phyloP scores from a whole-genome alignment of 1,140 invertebrate genomes.

The Zaprionus ornatus region DNA sequence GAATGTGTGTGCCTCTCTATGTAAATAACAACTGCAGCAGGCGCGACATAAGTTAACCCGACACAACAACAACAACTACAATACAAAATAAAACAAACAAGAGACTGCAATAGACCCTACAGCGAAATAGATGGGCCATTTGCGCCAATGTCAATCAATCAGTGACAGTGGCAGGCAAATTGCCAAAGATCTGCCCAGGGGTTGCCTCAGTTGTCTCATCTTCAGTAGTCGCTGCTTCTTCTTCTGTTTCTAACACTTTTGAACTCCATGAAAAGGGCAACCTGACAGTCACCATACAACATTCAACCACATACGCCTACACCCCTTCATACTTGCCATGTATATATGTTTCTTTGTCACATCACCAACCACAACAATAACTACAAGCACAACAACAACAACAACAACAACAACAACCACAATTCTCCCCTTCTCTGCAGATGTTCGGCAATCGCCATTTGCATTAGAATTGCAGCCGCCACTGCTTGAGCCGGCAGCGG shows the following conservation, averaged over 20 bases:
- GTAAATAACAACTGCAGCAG: constrained; percentile 36
- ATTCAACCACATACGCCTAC: constrained; percentile 5
- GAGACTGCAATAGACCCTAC: constrained; percentile 13
- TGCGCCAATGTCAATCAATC: constrained; percentile 81
- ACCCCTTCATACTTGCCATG: not conserved
- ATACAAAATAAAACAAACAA: not conserved
- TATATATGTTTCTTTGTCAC: constrained; percentile 19
- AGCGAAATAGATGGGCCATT: constrained; percentile 66
- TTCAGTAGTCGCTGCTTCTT: not conserved
- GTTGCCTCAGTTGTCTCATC: constrained; percentile 61
- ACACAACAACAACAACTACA: constrained; percentile 33
- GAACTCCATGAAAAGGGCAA: constrained; percentile 17
- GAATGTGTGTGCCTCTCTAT: constrained; percentile 4
- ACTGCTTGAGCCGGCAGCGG: constrained; percentile 49
- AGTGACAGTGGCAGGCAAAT: constrained; percentile 70
- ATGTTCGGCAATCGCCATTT: constrained; percentile 77
- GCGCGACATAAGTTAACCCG: constrained; percentile 16
- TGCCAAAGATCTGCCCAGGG: constrained; percentile 59
- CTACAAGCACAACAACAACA: constrained; percentile 13
- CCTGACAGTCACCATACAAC: constrained; percentile 8
- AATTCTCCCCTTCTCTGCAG: constrained; percentile 63
- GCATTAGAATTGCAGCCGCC: constrained; percentile 79
- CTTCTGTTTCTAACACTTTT: constrained; percentile 50
- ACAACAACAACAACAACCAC: constrained; percentile 44
- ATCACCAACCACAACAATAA: constrained; percentile 27